Base-by-base conservation (phyloP, 2,888 invertebrate species). In the Epistrophe grossulariae region DNA sequence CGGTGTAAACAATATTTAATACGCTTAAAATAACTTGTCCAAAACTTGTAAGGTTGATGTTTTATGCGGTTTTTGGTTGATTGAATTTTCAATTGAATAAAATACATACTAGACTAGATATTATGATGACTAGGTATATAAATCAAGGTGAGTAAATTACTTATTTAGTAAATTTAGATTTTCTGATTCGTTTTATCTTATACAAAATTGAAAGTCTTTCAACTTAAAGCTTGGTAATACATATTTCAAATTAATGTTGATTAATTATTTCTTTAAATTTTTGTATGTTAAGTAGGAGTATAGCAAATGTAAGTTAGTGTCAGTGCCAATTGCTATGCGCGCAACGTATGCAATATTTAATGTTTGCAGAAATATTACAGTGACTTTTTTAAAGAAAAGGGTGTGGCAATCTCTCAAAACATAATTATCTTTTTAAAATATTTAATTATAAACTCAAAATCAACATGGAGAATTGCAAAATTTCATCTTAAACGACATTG, bases 401-500 rank as follows among this genome's bases (percentile, higher is more conserved):
- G 85, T 82, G 85, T 85, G 85, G 85, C 85, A 85, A 81, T 73
- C 73, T 62, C 43, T 52, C 52, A 60, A 28, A 80, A 71, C 45
- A 31, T 59, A 48, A 17, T 76, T 43, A 6, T 38, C 11, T 71
- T n/a, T 28, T 19, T 48, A 68, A 68, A 59, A 43, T 70, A 62
- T 74, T 78, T 68, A 38, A 79, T 38, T 13, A 60, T 38, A 11
- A 5, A 35, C 1, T 6, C 31, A n/a, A 59, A 35, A 73, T 62
- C 55, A 28, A 48, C 60, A 45, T 66, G 8, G 13, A 19, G 13
- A 17, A 59, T 13, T 9, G 48, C 1, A 59, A 72, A 48, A 13
- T 40, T 62, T 13, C 9, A 62, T 15, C 11, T 62, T 62, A 24
- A 70, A 59, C 70, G 19, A 15, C 60, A 8, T 74, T 62, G 19